Percentiles rank a stretch among this genome's conserved stretches.
Evolutionary conservation across 2,113 vertebrate species (phyloP).

Genomic region (Chamaetylas fuelleborni): DNA sequence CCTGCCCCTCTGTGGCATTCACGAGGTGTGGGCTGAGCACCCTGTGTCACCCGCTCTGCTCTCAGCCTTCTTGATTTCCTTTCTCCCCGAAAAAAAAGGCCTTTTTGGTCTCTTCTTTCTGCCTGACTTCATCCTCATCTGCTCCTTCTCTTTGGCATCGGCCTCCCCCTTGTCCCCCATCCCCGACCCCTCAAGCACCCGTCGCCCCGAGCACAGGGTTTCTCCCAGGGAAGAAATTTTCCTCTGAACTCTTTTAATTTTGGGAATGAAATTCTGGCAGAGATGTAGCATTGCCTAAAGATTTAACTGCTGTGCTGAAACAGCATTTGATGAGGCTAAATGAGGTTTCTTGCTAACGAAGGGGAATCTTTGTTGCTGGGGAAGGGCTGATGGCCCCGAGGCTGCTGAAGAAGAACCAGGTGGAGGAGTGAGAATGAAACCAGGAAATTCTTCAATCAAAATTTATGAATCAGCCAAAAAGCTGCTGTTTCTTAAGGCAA

Average conservation of each 20-base stretch:
- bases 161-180: not conserved
- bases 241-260: not conserved
- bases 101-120: not conserved
- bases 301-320: not conserved
- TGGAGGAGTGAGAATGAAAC: not conserved
- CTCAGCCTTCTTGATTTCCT: not conserved
- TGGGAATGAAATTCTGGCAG: not conserved
- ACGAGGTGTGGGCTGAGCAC: slow-evolving; percentile 20
- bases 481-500: not conserved
- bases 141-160: not conserved
- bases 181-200: rapidly evolving
- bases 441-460: not conserved
- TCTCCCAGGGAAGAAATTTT: not conserved
- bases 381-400: not conserved
- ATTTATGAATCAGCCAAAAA: not conserved
- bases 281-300: not conserved
- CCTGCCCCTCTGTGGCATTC: slow-evolving; percentile 44
- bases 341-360: not conserved
- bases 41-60: not conserved
- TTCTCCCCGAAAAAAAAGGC: not conserved
- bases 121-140: not conserved
- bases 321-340: not conserved
- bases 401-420: not conserved
- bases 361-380: not conserved
- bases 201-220: rapidly evolving